Evolutionary conservation across 2,113 vertebrate species (phyloP).

Genomic region (Dipodomys stephensi): DNA sequence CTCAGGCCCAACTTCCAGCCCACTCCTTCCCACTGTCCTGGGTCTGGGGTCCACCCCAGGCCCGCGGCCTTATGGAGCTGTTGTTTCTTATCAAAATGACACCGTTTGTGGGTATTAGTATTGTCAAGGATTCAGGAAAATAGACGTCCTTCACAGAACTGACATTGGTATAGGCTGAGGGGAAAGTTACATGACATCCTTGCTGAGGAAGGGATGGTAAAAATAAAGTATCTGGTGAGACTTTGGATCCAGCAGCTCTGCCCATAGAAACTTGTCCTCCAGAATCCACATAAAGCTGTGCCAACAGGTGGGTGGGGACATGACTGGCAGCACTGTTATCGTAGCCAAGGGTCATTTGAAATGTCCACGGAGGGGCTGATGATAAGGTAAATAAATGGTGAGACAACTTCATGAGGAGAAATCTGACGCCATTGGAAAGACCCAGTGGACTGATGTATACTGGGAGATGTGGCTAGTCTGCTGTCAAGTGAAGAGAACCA

Average conservation of each 20-base stretch:
- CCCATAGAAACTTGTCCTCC: not conserved
- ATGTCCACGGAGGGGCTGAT: not conserved
- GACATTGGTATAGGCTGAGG: not conserved
- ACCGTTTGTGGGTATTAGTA: not conserved
- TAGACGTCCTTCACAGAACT: not conserved
- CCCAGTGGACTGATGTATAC: not conserved
- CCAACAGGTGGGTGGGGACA: not conserved
- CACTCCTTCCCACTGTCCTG: not conserved
- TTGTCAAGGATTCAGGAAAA: not conserved
- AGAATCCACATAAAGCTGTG: not conserved
- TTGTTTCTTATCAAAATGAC: not conserved
- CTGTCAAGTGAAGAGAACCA: not conserved
- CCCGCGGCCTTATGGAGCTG: not conserved
- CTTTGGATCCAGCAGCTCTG: not conserved
- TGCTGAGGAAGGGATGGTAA: not conserved
- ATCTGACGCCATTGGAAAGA: not conserved
- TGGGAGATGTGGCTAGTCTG: not conserved
- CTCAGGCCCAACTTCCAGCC: not conserved
- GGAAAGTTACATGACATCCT: not conserved
- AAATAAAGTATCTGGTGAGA: not conserved
- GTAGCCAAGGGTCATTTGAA: not conserved
- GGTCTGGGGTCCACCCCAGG: not conserved
- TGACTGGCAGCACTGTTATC: not conserved
- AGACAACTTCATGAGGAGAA: not conserved
- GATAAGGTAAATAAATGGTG: too few species aligned